Percentiles rank a stretch among this genome's conserved stretches.
Evolutionary conservation across 2,888 invertebrate genomes (phyloP).

Genomic region (Drosophila limbata): DNA sequence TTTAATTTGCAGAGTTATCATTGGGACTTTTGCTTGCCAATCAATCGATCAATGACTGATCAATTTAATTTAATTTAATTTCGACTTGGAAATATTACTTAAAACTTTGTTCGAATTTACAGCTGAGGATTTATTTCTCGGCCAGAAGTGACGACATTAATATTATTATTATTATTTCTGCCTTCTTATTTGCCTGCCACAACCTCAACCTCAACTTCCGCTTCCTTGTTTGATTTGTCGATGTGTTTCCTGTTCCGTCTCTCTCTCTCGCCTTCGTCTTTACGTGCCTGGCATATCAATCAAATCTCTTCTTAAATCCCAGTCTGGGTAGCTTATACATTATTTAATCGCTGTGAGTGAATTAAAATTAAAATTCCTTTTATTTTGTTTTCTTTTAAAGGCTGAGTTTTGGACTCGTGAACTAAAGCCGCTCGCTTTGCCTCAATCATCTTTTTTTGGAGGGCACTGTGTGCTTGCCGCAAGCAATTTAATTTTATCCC

Average conservation of each 20-base stretch:
- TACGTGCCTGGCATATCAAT: slow-evolving; percentile 63
- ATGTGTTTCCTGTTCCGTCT: slow-evolving; percentile 15
- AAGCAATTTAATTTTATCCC: slow-evolving; percentile 69
- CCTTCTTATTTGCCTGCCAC: slow-evolving; percentile 4
- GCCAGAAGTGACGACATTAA: slow-evolving; percentile 32
- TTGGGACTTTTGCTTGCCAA: slow-evolving; percentile 3
- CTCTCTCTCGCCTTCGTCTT: background rate
- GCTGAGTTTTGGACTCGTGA: slow-evolving; percentile 1
- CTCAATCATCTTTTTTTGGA: slow-evolving; percentile 23
- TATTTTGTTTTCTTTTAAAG: slow-evolving; percentile 23
- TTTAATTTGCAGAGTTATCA: slow-evolving; percentile 7
- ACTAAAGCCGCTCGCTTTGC: slow-evolving; percentile 7
- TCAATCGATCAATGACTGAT: slow-evolving; percentile 22
- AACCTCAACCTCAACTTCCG: slow-evolving; percentile 15
- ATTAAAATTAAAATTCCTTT: slow-evolving; percentile 61
- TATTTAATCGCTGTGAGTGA: slow-evolving; percentile 68
- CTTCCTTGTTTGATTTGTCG: slow-evolving; percentile 34
- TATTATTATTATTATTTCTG: slow-evolving; percentile 29
- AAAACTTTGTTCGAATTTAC: slow-evolving; percentile 7
- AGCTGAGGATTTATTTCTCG: slow-evolving; percentile 13
- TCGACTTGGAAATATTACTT: background rate
- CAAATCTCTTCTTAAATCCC: slow-evolving; percentile 55
- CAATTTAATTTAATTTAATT: slow-evolving; percentile 20
- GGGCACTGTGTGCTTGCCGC: slow-evolving; percentile 39
- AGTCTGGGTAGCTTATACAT: slow-evolving; percentile 48